Evolutionary conservation across 1,140 invertebrate genomes (phyloP).

Genomic region (Holotrichia oblita): DNA sequence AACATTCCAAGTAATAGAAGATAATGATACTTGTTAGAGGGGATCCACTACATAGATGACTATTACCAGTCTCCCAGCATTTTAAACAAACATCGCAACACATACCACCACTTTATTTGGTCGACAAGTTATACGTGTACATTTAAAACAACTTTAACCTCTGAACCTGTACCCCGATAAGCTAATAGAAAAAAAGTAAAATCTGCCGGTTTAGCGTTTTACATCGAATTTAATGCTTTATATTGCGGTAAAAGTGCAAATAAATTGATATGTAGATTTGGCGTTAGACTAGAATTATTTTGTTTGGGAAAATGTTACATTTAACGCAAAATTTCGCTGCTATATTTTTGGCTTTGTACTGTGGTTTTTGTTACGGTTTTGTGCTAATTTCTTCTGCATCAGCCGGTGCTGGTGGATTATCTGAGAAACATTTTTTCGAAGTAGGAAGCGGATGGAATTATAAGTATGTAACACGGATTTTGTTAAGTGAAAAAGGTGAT

Average conservation of each 20-base stretch:
- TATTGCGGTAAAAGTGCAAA: not conserved
- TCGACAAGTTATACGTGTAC: not conserved
- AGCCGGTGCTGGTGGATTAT: slow-evolving; percentile 45
- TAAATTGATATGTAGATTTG: not conserved
- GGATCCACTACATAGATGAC: not conserved
- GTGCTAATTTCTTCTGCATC: slow-evolving; percentile 59
- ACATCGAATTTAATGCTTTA: not conserved
- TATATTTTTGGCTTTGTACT: slow-evolving; percentile 23
- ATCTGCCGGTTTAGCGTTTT: not conserved
- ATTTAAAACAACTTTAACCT: not conserved
- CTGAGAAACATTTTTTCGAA: slow-evolving; percentile 56
- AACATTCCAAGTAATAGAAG: not conserved
- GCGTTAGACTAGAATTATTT: not conserved
- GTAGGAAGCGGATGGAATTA: slow-evolving; percentile 61
- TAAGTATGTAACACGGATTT: slow-evolving; percentile 62
- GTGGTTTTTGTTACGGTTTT: slow-evolving; percentile 51
- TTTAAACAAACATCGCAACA: not conserved
- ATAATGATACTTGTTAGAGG: not conserved
- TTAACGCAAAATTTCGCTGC: slow-evolving; percentile 23
- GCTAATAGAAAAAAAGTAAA: not conserved
- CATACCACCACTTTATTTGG: not conserved
- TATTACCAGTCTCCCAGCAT: not conserved
- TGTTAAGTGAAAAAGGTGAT: slow-evolving; percentile 64
- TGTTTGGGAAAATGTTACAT: not conserved
- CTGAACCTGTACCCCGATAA: not conserved